Conservation (phyloP, 64 coral and sea anemone genomes). For the Cladopsammia gracilis region DNA sequence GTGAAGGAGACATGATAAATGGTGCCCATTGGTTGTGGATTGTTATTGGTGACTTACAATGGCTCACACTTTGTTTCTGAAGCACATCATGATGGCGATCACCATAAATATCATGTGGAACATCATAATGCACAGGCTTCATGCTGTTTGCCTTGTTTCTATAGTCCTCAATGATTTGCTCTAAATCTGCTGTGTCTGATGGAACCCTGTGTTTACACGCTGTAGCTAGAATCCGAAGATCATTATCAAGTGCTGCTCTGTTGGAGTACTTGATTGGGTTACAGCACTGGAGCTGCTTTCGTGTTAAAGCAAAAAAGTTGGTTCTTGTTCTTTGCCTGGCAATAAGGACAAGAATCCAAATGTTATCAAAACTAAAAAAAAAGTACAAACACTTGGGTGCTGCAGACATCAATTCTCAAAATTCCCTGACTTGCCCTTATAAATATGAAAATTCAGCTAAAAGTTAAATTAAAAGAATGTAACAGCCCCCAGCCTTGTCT, state of each 20-base stretch:
- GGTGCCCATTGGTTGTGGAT: background rate
- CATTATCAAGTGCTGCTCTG: constrained; percentile 43
- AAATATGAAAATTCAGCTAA: too few relatives aligned
- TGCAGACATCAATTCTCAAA: too few relatives aligned
- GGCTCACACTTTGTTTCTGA: constrained; percentile 6
- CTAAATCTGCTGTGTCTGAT: constrained; percentile 22
- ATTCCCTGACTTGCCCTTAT: too few relatives aligned
- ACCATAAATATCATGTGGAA: background rate
- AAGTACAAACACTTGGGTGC: background rate
- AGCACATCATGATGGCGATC: background rate
- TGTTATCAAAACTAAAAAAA: background rate
- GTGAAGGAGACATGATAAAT: background rate
- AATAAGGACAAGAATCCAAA: constrained; percentile 23
- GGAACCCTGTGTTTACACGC: constrained; percentile 38
- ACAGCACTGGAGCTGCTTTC: constrained; percentile 8
- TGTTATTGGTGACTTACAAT: constrained; percentile 17
- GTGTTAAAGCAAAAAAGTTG: constrained; percentile 32
- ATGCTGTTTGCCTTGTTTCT: constrained; percentile 7
- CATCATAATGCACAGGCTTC: background rate
- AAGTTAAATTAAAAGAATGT: too few relatives aligned
- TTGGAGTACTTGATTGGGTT: constrained; percentile 41
- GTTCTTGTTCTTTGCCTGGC: constrained; percentile 28
- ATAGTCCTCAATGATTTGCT: constrained; percentile 43
- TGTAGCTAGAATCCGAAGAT: constrained; percentile 35
- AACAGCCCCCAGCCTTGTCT: background rate